These are phyloP conservation scores for Agraylea sexmaculata DNA, from an alignment of 1,140 invertebrate species.

Conservation along the genomic window DNA sequence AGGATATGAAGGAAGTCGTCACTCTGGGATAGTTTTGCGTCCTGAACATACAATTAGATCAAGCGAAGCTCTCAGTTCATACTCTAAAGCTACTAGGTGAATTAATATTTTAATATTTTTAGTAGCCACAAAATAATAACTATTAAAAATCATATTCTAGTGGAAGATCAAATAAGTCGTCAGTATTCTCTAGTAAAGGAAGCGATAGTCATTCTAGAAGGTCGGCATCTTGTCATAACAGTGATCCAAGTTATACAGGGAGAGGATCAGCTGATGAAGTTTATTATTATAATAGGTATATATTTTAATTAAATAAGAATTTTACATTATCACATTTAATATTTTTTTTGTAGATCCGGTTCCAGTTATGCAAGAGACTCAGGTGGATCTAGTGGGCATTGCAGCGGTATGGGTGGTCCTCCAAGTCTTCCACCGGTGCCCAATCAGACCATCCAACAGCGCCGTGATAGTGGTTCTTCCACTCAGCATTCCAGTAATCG, in stretches of 20 bases:
- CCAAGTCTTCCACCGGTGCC: constrained; percentile 41
- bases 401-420: constrained; percentile 63
- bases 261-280: constrained; percentile 16
- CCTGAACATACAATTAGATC: constrained; percentile 12
- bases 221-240: constrained; percentile 18
- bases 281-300: constrained; percentile 19
- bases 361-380: constrained; percentile 53
- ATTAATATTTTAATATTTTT: neutral
- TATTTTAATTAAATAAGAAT: neutral
- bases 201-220: constrained; percentile 18
- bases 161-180: constrained; percentile 17
- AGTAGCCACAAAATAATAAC: neutral
- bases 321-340: neutral
- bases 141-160: constrained; percentile 13
- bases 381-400: constrained; percentile 64
- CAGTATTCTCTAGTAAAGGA: constrained; percentile 18
- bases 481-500: constrained; percentile 19
- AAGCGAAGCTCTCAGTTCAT: constrained; percentile 19
- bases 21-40: constrained; percentile 5
- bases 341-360: constrained; percentile 30
- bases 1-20: constrained; percentile 1
- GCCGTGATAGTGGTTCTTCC: constrained; percentile 55
- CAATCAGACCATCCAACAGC: constrained; percentile 14
- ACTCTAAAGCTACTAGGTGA: constrained; percentile 20
- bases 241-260: constrained; percentile 11